Base-by-base conservation (phyloP, 2,113 vertebrate genomes). In the Bombycilla garrulus region DNA sequence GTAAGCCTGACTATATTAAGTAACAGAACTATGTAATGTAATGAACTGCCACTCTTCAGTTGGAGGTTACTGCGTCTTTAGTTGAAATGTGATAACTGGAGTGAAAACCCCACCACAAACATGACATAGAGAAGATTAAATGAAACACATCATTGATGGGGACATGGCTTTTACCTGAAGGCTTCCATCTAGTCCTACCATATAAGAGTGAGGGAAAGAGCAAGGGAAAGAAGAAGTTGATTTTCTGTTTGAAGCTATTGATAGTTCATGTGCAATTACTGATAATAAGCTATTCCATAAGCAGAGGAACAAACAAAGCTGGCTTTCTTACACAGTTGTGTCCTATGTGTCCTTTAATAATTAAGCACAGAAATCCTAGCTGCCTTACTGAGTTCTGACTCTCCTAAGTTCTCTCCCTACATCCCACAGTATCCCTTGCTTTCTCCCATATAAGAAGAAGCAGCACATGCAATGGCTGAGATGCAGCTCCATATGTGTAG, bases 211-310 rank as follows among this genome's bases (percentile, higher is more conserved):
- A 81, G 28, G 7, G 20, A 83, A 78, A 15, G 21, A 50, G 25
- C 35, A 66, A 50, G 9, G 13, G 16, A 66, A 67, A 77, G 9
- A 58, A 8, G 48, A 85, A 66, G 11, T n/a, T 31, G 31, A 84
- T 91, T 92, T 91, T 44, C 19, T 23, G 18, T 86, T 81, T 90
- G 56, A 94, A 88, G 44, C 22, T 81, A 33, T 50, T 90, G 47
- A 35, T 45, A 77, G 25, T 13, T 65, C 25, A 50, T 42, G n/a
- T 24, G 12, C 6, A 5, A 29, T 87, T 51, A 47, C 38, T 51
- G 60, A 3, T 70, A 89, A 51, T 40, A 74, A 56, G 23, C 29
- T 57, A 12, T 74, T 72, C 53, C 48, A 57, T 33, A 51, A 64
- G 48, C 9, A 76, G 44, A 60, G 22, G 53, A 72, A 25, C 21